Base-by-base conservation (phyloP, 2,113 vertebrate species). In the Calidris pygmaea region DNA sequence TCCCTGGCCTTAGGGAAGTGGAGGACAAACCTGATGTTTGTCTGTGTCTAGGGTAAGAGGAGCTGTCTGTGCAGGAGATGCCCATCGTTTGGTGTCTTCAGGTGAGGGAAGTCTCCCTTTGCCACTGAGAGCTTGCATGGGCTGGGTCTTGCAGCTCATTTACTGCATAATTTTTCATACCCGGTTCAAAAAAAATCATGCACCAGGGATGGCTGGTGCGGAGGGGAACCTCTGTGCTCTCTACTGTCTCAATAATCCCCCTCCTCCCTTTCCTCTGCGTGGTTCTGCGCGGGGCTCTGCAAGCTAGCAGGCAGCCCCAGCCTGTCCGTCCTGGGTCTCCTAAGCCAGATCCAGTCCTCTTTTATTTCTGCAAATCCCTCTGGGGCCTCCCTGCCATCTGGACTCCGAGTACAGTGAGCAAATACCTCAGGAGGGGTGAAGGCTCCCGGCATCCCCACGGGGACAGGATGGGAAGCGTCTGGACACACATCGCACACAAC, bases 251-350 rank as follows among this genome's bases (percentile, higher is more conserved):
- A n/a, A 75, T n/a, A 68, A 58, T 37, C 16, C 35, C 55, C 16
- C 19, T 47, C 37, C n/a, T 73, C 26, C 43, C 29, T 85, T 80
- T 37, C 26, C n/a, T 85, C 58, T 3, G 1, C 30, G 12, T 0
- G 0, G 34, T 37, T 34, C 78, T 52, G 35, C 0, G 0, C 0
- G 0, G 58, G 45, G 62, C 78, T 68, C 14, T 71, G 48, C 60
- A 92, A 37, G 58, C 60, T 75, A 56, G 52, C 75, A 72, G 59
- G 37, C 9, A 1, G 59, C 75, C 78, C 58, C 8, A 1, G 47
- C 68, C 52, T 65, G 6, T 60, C 76, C 4, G 0, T 68, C 66
- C 34, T 23, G 20, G 22, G 27, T 90, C 47, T 58, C 58, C 0
- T 0, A 75, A 81, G 48, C 37, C 70, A 79, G 65, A 72, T 75